Conservation (phyloP, 2,888 invertebrate species). For the Drosophila melanosoma region DNA sequence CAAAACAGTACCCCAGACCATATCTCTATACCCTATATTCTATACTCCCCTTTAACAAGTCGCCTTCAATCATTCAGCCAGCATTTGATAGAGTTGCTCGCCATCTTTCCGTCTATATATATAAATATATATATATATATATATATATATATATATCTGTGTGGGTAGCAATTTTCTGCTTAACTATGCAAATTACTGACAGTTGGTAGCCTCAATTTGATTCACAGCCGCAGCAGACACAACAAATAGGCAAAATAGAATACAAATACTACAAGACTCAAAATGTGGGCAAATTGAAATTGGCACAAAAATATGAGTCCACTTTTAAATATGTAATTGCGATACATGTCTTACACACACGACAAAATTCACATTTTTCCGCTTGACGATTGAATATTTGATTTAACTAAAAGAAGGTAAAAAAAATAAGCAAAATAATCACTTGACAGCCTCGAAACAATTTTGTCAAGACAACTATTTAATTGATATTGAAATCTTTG, state of each 20-base stretch:
- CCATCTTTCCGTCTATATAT: slow-evolving; percentile 29
- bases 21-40: neutral
- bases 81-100: slow-evolving; percentile 50
- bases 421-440: neutral
- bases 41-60: slow-evolving; percentile 26
- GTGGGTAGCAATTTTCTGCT: slow-evolving; percentile 66
- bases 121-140: neutral
- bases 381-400: slow-evolving; percentile 47
- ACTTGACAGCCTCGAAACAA: neutral
- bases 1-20: slow-evolving; percentile 51
- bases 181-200: slow-evolving; percentile 77
- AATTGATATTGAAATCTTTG: neutral
- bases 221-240: slow-evolving; percentile 59
- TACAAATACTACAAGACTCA: slow-evolving; percentile 35
- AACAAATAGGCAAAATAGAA: slow-evolving; percentile 31
- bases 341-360: slow-evolving; percentile 18
- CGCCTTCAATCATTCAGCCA: slow-evolving; percentile 60
- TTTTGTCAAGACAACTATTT: neutral
- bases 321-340: slow-evolving; percentile 75
- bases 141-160: slow-evolving; percentile 4
- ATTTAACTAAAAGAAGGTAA: neutral
- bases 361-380: slow-evolving; percentile 23
- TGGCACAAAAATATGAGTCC: slow-evolving; percentile 59
- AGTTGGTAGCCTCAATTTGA: slow-evolving; percentile 75
- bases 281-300: slow-evolving; percentile 52